Evolutionary conservation across 2,113 vertebrate species (phyloP).

Genomic region (Peromyscus maniculatus): DNA sequence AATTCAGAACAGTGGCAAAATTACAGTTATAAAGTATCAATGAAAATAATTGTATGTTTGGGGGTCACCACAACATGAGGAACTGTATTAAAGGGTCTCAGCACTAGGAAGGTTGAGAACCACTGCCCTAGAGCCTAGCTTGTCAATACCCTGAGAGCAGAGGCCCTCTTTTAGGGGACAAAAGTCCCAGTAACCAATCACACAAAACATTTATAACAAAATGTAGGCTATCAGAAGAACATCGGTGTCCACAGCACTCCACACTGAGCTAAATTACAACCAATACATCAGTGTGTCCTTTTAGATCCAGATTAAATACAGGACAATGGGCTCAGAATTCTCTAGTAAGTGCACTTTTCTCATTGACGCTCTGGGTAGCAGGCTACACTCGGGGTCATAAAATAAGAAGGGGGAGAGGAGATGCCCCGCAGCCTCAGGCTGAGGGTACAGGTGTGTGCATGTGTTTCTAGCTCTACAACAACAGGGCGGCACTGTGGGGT

Average conservation of each 20-base stretch:
- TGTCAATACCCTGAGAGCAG: not conserved
- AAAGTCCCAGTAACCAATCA: constrained; percentile 21
- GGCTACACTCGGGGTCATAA: not conserved
- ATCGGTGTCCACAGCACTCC: not conserved
- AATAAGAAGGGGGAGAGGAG: constrained; percentile 33
- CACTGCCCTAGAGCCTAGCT: not conserved
- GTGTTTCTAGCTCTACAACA: not conserved
- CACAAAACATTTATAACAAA: not conserved
- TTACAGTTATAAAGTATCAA: not conserved
- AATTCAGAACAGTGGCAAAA: not conserved
- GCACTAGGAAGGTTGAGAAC: not conserved
- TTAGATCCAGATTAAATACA: not conserved
- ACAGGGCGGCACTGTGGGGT: not conserved
- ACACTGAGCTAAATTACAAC: not conserved
- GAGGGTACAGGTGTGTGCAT: not conserved
- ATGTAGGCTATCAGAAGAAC: not conserved
- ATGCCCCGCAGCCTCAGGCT: not conserved
- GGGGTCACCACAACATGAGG: not conserved
- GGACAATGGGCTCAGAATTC: not conserved
- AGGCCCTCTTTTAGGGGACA: not conserved
- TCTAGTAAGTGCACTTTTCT: not conserved
- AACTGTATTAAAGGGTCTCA: not conserved
- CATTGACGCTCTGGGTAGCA: constrained; percentile 11
- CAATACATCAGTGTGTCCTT: not conserved
- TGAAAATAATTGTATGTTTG: not conserved